A percentile compares a stretch with the other conserved stretches of the same genome.
These are phyloP conservation scores for Aplodontia rufa DNA, from an alignment of 2,113 vertebrate genomes.

Conservation along the genomic window DNA sequence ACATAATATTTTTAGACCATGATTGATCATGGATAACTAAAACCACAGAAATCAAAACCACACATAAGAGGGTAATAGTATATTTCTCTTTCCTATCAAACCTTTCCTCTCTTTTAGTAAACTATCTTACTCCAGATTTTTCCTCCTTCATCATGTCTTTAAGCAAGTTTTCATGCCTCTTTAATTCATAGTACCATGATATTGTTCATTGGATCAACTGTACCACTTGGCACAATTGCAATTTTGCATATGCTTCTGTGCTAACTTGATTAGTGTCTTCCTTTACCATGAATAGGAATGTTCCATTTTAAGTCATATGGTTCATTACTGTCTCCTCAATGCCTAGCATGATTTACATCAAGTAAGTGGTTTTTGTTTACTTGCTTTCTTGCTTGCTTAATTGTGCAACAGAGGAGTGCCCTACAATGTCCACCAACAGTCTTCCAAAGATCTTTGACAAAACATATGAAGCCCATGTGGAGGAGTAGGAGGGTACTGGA, in stretches of 20 bases:
- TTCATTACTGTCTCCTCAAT: neutral
- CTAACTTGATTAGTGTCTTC: neutral
- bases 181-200: neutral
- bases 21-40: too few relatives aligned
- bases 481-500: neutral
- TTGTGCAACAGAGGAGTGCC: neutral
- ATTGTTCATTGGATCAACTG: neutral
- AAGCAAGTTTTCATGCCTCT: neutral
- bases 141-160: neutral
- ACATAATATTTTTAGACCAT: too few relatives aligned
- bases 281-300: neutral
- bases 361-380: neutral
- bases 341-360: neutral
- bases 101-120: neutral
- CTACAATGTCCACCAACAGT: neutral
- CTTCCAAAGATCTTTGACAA: neutral
- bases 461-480: neutral
- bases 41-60: neutral
- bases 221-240: neutral
- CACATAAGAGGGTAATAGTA: neutral
- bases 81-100: neutral
- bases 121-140: neutral
- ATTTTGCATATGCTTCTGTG: neutral
- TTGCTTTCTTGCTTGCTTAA: neutral
- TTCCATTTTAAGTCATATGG: neutral